These are phyloP conservation scores for Dynastes hyllus DNA, from an alignment of 2,888 invertebrate species.

Conservation along the genomic window DNA sequence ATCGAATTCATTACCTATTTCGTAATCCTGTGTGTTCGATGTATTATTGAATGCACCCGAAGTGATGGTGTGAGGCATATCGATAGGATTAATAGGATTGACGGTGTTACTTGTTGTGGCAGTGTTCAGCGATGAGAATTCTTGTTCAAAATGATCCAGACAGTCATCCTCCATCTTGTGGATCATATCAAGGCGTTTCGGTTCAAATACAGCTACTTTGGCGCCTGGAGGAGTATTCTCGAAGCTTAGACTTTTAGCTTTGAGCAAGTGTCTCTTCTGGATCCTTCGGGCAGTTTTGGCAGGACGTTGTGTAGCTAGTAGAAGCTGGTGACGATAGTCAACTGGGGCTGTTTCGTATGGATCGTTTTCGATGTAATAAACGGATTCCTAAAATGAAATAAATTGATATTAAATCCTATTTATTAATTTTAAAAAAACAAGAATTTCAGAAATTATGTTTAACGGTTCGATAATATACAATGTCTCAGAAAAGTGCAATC, in stretches of 20 bases:
- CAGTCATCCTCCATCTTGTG: conserved; percentile 37
- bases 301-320: conserved; percentile 50
- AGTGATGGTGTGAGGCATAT: conserved; percentile 44
- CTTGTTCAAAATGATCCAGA: conserved; percentile 42
- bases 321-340: conserved; percentile 49
- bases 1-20: conserved; percentile 8
- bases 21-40: background rate
- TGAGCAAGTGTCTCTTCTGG: conserved; percentile 48
- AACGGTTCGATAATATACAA: no score
- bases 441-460: no score
- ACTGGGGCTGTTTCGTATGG: conserved; percentile 46
- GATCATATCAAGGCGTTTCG: conserved; percentile 45
- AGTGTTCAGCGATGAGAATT: conserved; percentile 13
- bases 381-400: conserved; percentile 9
- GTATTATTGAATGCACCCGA: conserved; percentile 39
- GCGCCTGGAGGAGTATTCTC: conserved; percentile 49
- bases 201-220: conserved; percentile 41
- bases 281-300: conserved; percentile 41
- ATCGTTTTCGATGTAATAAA: conserved; percentile 28
- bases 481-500: no score
- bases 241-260: conserved; percentile 50
- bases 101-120: background rate
- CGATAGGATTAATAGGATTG: background rate
- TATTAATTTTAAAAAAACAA: background rate
- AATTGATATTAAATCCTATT: background rate